Conservation (phyloP, 2,888 invertebrate species). For the Pristionchus entomophagus region DNA sequence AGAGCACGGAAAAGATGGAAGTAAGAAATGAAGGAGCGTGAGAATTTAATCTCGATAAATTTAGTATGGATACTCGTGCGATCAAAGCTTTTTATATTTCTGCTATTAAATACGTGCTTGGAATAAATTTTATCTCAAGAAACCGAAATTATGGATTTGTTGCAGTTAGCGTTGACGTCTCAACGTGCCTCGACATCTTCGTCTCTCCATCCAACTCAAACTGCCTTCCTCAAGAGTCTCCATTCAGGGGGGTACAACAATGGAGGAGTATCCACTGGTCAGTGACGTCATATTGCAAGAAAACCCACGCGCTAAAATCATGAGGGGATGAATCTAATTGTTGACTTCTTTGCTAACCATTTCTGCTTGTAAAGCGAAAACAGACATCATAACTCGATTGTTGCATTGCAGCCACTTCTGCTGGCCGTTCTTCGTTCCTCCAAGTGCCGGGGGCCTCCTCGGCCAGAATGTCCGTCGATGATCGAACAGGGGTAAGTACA, state of each 20-base stretch:
- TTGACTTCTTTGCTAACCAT: too few relatives aligned
- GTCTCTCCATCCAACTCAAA: background rate
- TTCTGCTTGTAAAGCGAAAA: too few relatives aligned
- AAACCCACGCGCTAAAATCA: too few relatives aligned
- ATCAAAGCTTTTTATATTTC: background rate
- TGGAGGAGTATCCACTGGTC: constrained; percentile 16
- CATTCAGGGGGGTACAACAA: background rate
- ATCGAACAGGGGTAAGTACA: constrained; percentile 26
- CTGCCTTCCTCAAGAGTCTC: background rate
- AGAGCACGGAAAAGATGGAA: background rate
- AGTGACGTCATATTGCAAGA: background rate
- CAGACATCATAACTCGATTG: background rate
- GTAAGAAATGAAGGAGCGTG: background rate
- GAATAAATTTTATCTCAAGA: too few relatives aligned
- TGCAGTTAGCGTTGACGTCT: constrained; percentile 33
- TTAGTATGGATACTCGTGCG: background rate
- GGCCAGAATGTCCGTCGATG: constrained; percentile 33
- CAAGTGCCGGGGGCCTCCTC: background rate
- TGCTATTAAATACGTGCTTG: too few relatives aligned
- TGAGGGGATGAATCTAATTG: background rate
- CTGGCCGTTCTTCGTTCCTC: constrained; percentile 10
- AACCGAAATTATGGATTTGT: too few relatives aligned
- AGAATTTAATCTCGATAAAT: background rate
- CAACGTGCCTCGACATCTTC: constrained; percentile 36
- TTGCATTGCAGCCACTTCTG: background rate